Percentiles rank a stretch among this genome's conserved stretches.
Evolutionary conservation across 1,140 invertebrate species (phyloP).

Genomic region (Globodera rostochiensis): DNA sequence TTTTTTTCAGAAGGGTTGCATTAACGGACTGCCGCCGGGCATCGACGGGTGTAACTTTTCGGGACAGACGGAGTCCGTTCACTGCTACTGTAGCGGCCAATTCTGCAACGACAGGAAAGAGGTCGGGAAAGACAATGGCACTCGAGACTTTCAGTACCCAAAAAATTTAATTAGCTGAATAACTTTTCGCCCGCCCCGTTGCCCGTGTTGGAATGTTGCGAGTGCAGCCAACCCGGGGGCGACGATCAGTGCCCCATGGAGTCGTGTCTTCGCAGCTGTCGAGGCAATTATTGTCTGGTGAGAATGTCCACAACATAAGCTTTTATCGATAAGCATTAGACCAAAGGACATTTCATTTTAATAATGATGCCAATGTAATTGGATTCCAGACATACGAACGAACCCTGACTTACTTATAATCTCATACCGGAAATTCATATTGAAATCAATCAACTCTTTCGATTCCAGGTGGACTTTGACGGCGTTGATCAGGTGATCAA

Average conservation of each 20-base stretch:
- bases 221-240: slow-evolving; percentile 59
- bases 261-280: slow-evolving; percentile 50
- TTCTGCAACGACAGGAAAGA: slow-evolving; percentile 58
- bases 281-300: slow-evolving; percentile 61
- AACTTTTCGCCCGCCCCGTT: slow-evolving; percentile 53
- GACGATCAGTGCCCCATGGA: slow-evolving; percentile 56
- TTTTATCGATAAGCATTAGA: too few species aligned
- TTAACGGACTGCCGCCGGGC: slow-evolving; percentile 56
- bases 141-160: neutral
- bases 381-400: neutral
- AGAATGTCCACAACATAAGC: neutral
- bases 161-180: slow-evolving; percentile 50
- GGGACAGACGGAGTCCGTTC: slow-evolving; percentile 61
- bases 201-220: slow-evolving; percentile 62
- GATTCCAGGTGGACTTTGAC: slow-evolving; percentile 55
- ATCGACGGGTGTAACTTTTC: slow-evolving; percentile 61
- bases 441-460: too few species aligned
- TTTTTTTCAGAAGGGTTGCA: slow-evolving; percentile 63
- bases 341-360: too few species aligned
- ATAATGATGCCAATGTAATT: too few species aligned
- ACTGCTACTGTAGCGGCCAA: slow-evolving; percentile 61
- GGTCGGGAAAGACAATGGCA: slow-evolving; percentile 34
- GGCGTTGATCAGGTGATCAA: slow-evolving; percentile 58
- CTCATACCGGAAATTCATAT: too few species aligned
- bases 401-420: too few species aligned